Conservation (phyloP, 2,888 invertebrate species). For the Galerucella calmariensis region DNA sequence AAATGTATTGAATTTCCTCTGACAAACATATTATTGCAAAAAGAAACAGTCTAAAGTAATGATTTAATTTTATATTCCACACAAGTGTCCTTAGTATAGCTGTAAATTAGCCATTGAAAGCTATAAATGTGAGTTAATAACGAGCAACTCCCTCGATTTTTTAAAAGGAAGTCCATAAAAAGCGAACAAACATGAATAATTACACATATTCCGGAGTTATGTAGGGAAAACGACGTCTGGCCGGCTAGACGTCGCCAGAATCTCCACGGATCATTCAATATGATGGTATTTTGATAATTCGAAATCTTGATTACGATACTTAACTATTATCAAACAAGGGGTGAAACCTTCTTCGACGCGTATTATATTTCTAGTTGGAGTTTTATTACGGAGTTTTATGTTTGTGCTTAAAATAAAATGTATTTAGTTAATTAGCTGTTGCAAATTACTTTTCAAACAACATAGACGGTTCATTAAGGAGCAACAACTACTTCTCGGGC, state of each 20-base stretch:
- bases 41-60: background rate
- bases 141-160: background rate
- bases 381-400: slow-evolving; percentile 9
- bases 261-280: background rate
- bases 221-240: slow-evolving; percentile 22
- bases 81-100: background rate
- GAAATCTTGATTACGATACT: slow-evolving; percentile 16
- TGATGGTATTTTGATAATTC: slow-evolving; percentile 18
- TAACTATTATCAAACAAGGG: slow-evolving; percentile 7
- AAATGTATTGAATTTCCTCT: background rate
- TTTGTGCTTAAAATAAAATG: too few relatives aligned
- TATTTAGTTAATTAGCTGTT: too few relatives aligned
- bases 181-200: slow-evolving; percentile 21
- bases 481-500: too few relatives aligned
- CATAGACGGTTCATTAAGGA: too few relatives aligned
- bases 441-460: too few relatives aligned
- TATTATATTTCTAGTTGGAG: background rate
- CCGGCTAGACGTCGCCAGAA: slow-evolving; percentile 20
- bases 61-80: background rate
- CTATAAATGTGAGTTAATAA: background rate
- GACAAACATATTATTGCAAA: too few relatives aligned
- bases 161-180: slow-evolving; percentile 10
- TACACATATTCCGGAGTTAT: slow-evolving; percentile 11
- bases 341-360: background rate
- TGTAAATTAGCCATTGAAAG: background rate